These are phyloP conservation scores for Lasioglossum marginatum DNA, from an alignment of 2,888 invertebrate genomes.

Conservation along the genomic window DNA sequence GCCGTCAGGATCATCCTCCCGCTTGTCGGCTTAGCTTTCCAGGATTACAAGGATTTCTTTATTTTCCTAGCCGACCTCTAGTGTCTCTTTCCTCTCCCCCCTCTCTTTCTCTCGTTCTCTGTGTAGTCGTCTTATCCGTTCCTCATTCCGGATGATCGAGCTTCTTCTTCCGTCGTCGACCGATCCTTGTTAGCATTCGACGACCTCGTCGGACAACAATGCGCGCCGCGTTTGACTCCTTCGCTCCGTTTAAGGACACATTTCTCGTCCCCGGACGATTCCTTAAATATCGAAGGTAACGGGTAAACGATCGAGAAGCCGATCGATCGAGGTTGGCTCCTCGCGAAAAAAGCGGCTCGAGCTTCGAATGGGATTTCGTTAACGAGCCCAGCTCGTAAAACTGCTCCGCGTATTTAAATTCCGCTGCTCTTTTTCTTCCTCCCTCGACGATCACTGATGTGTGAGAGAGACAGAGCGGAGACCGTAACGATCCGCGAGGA, in stretches of 20 bases:
- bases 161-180: neutral
- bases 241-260: constrained; percentile 24
- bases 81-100: neutral
- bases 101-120: neutral
- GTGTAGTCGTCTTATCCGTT: neutral
- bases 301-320: neutral
- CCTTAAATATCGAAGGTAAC: constrained; percentile 21
- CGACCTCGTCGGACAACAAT: neutral
- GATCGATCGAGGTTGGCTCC: neutral
- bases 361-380: constrained; percentile 32
- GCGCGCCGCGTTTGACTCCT: constrained; percentile 13
- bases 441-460: neutral
- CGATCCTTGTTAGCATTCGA: constrained; percentile 34
- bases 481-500: constrained; percentile 32
- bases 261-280: constrained; percentile 20
- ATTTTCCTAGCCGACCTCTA: constrained; percentile 60
- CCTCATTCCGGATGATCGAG: constrained; percentile 31
- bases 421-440: neutral
- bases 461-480: neutral
- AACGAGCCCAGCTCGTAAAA: constrained; percentile 45
- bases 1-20: constrained; percentile 71
- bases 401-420: constrained; percentile 48
- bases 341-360: constrained; percentile 30
- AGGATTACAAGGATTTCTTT: constrained; percentile 79
- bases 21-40: constrained; percentile 79